phyloP scores from a whole-genome alignment of 2,113 vertebrate genomes.

The Edolisoma coerulescens region DNA sequence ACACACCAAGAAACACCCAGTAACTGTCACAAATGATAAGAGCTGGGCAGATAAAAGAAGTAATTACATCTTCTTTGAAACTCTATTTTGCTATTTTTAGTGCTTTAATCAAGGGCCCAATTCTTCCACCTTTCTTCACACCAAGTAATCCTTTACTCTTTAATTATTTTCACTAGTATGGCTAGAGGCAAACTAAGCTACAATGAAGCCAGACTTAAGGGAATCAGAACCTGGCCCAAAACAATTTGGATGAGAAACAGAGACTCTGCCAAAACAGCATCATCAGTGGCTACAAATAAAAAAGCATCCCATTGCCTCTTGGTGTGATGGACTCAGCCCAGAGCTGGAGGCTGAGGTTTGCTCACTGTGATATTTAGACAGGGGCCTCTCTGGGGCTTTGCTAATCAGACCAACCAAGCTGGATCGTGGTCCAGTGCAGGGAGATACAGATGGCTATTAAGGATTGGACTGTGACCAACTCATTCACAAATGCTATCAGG shows the following conservation, averaged over 20 bases:
- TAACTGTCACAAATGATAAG: conserved; percentile 41
- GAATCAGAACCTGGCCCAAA: neutral
- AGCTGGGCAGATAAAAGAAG: conserved; percentile 39
- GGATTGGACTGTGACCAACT: conserved; percentile 30
- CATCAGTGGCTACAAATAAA: neutral
- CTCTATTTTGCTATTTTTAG: conserved; percentile 36
- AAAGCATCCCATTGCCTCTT: neutral
- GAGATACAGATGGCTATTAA: conserved; percentile 54
- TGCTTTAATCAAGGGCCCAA: conserved; percentile 6
- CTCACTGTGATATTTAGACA: conserved; percentile 12
- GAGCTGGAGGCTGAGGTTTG: neutral
- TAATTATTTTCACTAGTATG: neutral
- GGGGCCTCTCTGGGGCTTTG: neutral
- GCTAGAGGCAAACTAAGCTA: neutral
- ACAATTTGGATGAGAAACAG: neutral
- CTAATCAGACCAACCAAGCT: conserved; percentile 23
- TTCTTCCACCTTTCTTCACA: conserved; percentile 11
- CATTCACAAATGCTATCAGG: conserved; percentile 26
- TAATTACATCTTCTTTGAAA: conserved; percentile 45
- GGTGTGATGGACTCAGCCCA: neutral
- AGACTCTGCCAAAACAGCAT: neutral
- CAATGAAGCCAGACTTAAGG: neutral
- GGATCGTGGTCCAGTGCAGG: neutral
- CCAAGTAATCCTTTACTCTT: neutral
- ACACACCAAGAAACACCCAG: conserved; percentile 36